These are phyloP conservation scores for Hyperopisus bebe DNA, from an alignment of 2,113 vertebrate species.

Conservation along the genomic window DNA sequence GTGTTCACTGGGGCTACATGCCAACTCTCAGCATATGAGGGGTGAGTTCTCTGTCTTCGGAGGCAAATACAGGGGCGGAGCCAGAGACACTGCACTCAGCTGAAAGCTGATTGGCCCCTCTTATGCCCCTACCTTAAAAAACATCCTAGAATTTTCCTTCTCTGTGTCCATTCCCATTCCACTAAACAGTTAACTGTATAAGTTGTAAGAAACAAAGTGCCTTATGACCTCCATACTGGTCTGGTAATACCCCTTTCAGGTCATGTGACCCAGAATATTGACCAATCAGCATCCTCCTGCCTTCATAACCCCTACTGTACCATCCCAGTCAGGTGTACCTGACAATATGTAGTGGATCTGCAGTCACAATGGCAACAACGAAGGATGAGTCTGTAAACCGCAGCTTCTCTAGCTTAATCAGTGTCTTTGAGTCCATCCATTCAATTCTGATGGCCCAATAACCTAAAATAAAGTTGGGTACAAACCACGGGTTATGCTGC, in stretches of 20 bases:
- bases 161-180: background rate
- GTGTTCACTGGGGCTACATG: background rate
- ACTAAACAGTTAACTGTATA: background rate
- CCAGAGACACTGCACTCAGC: background rate
- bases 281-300: background rate
- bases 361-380: background rate
- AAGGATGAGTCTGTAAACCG: background rate
- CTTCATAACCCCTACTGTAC: background rate
- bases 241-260: background rate
- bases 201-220: background rate
- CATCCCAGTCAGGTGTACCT: background rate
- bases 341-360: background rate
- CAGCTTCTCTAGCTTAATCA: background rate
- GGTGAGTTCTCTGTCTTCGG: background rate
- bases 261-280: background rate
- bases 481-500: no score
- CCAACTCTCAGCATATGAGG: background rate
- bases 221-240: background rate
- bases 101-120: background rate
- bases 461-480: no score
- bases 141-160: background rate
- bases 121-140: background rate
- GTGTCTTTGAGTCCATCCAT: background rate
- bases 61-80: background rate
- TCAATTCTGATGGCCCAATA: background rate